These are phyloP conservation scores for Papilio polyxenes DNA, from an alignment of 1,140 invertebrate species.

Conservation along the genomic window DNA sequence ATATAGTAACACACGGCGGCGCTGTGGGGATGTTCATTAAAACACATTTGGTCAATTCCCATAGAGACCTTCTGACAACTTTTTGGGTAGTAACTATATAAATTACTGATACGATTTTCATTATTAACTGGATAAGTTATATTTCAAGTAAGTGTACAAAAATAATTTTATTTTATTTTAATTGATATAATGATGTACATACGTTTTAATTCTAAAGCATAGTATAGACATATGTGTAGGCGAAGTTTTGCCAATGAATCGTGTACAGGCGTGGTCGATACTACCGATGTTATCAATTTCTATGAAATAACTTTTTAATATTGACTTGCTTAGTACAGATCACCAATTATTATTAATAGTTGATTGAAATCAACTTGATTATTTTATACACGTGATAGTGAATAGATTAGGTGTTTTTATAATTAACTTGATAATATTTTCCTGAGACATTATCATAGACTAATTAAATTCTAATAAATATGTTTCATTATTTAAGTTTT, in stretches of 20 bases:
- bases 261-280: not conserved
- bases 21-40: too few relatives aligned
- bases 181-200: not conserved
- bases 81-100: not conserved
- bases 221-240: not conserved
- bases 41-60: constrained; percentile 14
- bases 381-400: too few relatives aligned
- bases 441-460: too few relatives aligned
- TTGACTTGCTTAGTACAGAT: not conserved
- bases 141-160: not conserved
- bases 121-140: not conserved
- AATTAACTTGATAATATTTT: too few relatives aligned
- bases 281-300: not conserved
- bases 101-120: not conserved
- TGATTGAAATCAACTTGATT: too few relatives aligned
- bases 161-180: not conserved
- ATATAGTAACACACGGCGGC: not conserved
- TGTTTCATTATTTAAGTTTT: too few relatives aligned
- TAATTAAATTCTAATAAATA: too few relatives aligned
- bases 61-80: not conserved
- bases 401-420: too few relatives aligned
- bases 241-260: not conserved
- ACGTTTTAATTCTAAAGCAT: not conserved
- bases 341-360: too few relatives aligned
- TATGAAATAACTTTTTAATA: not conserved